Percentiles rank a stretch among this genome's conserved stretches.
Conservation (phyloP, 2,888 invertebrate genomes). For the Alitta virens region DNA sequence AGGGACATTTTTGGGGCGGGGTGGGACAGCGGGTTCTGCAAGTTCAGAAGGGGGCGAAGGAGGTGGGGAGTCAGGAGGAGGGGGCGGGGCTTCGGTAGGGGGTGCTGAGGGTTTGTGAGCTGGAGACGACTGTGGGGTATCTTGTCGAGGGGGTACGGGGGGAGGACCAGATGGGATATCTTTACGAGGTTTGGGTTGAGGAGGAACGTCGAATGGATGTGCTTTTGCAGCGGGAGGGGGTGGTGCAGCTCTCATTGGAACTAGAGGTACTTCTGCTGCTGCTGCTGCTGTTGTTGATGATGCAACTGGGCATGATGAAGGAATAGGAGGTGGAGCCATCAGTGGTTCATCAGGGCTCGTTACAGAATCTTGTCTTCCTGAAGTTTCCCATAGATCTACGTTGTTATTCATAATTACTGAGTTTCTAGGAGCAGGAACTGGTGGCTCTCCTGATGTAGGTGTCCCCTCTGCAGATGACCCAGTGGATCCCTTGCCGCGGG, state of each 20-base stretch:
- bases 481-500: neutral
- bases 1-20: slow-evolving; percentile 6
- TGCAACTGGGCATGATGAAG: neutral
- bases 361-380: no score
- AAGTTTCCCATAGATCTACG: no score
- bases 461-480: neutral
- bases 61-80: slow-evolving; percentile 5
- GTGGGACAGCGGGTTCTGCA: slow-evolving; percentile 3
- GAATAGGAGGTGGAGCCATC: no score
- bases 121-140: neutral
- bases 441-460: neutral
- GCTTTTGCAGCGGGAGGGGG: neutral
- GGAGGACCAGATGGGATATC: neutral
- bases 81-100: slow-evolving; percentile 3
- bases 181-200: slow-evolving; percentile 1
- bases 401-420: no score
- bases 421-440: neutral
- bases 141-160: slow-evolving; percentile 17
- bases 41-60: neutral
- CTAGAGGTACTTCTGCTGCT: neutral
- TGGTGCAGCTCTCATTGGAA: neutral
- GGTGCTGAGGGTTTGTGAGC: neutral
- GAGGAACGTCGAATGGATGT: neutral
- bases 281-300: neutral
- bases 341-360: no score